Evolutionary conservation across 2,888 invertebrate species (phyloP), one percentile per base, ranked within the genome.

Genomic region (Brenthis daphne): DNA sequence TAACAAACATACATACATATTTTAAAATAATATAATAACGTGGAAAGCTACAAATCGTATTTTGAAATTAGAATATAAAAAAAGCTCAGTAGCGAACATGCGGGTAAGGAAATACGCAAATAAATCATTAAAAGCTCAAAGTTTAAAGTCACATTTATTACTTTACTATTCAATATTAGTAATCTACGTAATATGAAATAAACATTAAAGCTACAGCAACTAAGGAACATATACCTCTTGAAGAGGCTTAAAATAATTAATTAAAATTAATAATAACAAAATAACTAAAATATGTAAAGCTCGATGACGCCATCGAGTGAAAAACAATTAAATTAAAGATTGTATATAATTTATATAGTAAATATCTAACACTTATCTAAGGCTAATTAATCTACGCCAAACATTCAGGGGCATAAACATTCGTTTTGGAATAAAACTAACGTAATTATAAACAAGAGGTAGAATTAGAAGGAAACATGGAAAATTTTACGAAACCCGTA

Each of bases 141-240:
- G 83, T 79, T 80, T 84, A 90, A 82, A 92, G 92, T 92, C 91
- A 92, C 92, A 92, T 90, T 91, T 90, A 91, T 92, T 92, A 92
- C 82, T 85, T 76, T 73, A 82, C 80, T 88, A 86, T 74, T 75
- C 77, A 79, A 79, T 69, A 74, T 83, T 83, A 80, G 82, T 43
- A 82, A 77, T 83, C 79, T 81, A 78, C 76, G 57, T 77, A 72
- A 63, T 54, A 69, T 56, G 77, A 79, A 78, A 67, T 76, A 76
- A 76, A 77, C 77, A 79, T 78, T 77, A 71, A 71, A 76, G 74
- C 73, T 74, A 69, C 77, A 74, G 74, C 74, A 74, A 75, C 43
- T 20, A 48, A 72, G 33, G 55, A 37, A 55, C 67, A 16, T 64
- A 65, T 12, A 48, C 33, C 58, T 65, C 48, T 16, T 64, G 20